Conservation (phyloP, 2,113 vertebrate species). For the Poeciliopsis retropinna region DNA sequence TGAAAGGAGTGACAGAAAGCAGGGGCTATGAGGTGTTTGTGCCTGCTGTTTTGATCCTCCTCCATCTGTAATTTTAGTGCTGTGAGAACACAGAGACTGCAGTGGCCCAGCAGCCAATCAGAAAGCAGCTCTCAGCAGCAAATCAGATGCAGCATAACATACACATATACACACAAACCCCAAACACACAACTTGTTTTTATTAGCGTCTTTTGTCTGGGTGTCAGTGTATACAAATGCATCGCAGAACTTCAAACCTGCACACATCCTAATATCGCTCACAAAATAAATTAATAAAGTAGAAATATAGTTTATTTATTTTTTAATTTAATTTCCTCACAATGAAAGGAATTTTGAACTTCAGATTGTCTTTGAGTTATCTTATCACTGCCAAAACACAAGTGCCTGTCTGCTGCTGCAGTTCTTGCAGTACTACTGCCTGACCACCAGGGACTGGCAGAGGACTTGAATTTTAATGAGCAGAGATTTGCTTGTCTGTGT, state of each 20-base stretch:
- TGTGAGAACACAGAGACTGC: slow-evolving; percentile 67
- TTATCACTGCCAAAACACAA: background rate
- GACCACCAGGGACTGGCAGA: slow-evolving; percentile 63
- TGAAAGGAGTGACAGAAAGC: slow-evolving; percentile 3
- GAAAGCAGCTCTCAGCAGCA: slow-evolving; percentile 40
- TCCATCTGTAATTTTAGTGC: slow-evolving; percentile 47
- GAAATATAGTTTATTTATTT: background rate
- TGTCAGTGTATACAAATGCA: slow-evolving; percentile 14
- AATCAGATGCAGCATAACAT: slow-evolving; percentile 46
- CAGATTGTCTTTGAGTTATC: background rate
- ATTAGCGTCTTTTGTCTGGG: slow-evolving; percentile 6
- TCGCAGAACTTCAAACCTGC: background rate
- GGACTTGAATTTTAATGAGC: slow-evolving; percentile 29
- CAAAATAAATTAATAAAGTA: background rate
- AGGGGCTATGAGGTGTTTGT: slow-evolving; percentile 23
- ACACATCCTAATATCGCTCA: background rate
- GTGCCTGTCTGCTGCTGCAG: slow-evolving; percentile 16
- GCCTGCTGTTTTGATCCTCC: slow-evolving; percentile 40
- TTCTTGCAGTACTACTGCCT: slow-evolving; percentile 26
- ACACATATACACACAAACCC: slow-evolving; percentile 7
- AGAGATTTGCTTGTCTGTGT: background rate
- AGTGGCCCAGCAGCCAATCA: slow-evolving; percentile 70
- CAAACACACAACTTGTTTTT: slow-evolving; percentile 17
- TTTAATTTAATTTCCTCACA: background rate
- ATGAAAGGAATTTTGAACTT: background rate